Base-by-base conservation (phyloP, 1,140 invertebrate genomes). In the Vanessa tameamea region DNA sequence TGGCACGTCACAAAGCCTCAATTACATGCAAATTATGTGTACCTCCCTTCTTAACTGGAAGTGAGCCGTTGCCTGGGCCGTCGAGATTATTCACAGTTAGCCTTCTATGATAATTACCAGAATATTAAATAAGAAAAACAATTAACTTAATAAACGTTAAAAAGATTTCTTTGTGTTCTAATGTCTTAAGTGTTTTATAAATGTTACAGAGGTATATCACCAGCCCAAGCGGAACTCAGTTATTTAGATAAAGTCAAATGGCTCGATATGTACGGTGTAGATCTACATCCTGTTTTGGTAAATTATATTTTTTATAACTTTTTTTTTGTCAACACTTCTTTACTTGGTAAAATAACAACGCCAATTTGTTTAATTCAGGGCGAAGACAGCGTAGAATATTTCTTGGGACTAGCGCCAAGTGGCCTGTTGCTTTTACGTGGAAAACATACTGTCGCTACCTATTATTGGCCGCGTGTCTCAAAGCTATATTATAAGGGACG, bases 381-480 rank as follows among this genome's bases (percentile, higher is more conserved):
- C 65, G 98, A 99, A 94, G 99, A 99, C 93, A 98, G 97, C 78
- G 97, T 98, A 66, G 97, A 99, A 85, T 99, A 99, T 93, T 98
- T 97, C 93, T 94, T 99, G 81, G 99, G 99, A 47, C 93, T 99
- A 78, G 99, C 99, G 64, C 99, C 99, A 68, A 98, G 98, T 87
- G 99, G 99, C 69, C 97, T 99, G 86, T 96, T 99, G 82, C 96
- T 99, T 57, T 95, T 99, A 84, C 95, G 99, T 80, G 98, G 98
- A 87, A 97, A 97, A 93, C 97, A 96, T 89, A 99, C 99, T 94
- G 99, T 99, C 80, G 99, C 98, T 78, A 98, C 99, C 92, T 99
- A 99, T 94, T 99, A 99, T 93, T 99, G 99, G 99, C 98, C 98
- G 61, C 95, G 98, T 89, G 99, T 99, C 84, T 97, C 96, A 75